Percentiles rank a stretch among this genome's conserved stretches.
Evolutionary conservation across 1,140 invertebrate genomes (phyloP).

Genomic region (Meteorus sp.): DNA sequence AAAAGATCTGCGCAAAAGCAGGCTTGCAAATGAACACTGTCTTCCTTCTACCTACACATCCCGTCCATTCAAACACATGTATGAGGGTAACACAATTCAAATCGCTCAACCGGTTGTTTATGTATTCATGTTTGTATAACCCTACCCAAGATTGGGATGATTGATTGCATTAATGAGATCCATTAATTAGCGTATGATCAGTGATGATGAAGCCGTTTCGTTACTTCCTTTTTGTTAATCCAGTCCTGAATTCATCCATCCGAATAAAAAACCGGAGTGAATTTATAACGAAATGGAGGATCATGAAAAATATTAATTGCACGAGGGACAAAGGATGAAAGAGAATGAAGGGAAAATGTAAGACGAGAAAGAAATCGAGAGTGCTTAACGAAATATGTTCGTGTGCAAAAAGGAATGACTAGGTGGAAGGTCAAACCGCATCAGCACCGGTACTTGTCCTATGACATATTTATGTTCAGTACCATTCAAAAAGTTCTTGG

Average conservation of each 20-base stretch:
- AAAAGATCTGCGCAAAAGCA: not conserved
- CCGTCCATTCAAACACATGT: too few species aligned
- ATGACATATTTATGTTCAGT: conserved; percentile 13
- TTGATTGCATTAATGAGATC: conserved; percentile 40
- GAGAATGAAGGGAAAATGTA: too few species aligned
- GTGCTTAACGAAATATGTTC: conserved; percentile 3
- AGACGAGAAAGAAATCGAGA: conserved; percentile 21
- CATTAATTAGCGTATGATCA: conserved; percentile 35
- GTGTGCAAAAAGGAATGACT: conserved; percentile 21
- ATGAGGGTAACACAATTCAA: conserved; percentile 5
- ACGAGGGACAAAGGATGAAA: too few species aligned
- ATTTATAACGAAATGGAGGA: too few species aligned
- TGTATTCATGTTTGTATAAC: not conserved
- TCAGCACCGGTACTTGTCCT: conserved; percentile 38
- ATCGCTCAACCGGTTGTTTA: conserved; percentile 2
- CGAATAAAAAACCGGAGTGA: too few species aligned
- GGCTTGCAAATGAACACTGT: too few species aligned
- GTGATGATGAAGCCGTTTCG: conserved; percentile 27
- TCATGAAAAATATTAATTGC: too few species aligned
- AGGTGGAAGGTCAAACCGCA: conserved; percentile 38
- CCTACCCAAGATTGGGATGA: conserved; percentile 18
- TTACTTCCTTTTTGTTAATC: conserved; percentile 6
- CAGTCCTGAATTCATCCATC: too few species aligned
- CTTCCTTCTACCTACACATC: too few species aligned
- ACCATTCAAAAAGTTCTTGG: conserved; percentile 36